phyloP scores from a whole-genome alignment of 2,113 vertebrate species.

The Genyomyrus donnyi region DNA sequence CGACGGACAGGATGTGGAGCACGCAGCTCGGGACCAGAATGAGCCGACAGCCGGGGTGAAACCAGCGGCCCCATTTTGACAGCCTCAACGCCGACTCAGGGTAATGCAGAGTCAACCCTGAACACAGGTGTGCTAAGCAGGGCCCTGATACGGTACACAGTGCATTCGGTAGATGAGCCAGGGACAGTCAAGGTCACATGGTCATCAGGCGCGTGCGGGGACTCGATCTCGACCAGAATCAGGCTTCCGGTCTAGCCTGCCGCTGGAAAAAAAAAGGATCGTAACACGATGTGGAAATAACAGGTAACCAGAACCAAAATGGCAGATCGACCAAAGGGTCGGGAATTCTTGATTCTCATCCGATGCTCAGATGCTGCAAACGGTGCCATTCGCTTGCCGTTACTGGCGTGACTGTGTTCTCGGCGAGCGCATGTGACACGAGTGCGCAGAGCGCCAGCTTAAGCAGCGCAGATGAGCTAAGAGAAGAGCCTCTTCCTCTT shows the following conservation, averaged over 20 bases:
- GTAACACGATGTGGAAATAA: not conserved
- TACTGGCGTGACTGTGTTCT: not conserved
- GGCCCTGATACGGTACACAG: not conserved
- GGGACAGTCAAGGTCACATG: not conserved
- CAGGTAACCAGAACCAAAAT: not conserved
- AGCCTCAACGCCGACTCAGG: not conserved
- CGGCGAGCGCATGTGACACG: not conserved
- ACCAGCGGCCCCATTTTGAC: not conserved
- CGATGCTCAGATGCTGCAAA: not conserved
- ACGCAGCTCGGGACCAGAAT: not conserved
- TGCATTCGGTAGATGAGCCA: not conserved
- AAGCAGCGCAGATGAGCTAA: not conserved
- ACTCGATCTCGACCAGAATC: not conserved
- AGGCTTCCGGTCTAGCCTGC: not conserved
- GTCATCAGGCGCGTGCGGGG: not conserved
- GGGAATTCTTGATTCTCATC: not conserved
- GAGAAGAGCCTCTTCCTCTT: constrained; percentile 18
- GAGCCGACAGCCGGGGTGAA: not conserved
- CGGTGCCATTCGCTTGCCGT: not conserved
- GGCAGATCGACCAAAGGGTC: not conserved
- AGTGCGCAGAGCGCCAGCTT: not conserved
- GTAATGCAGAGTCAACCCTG: not conserved
- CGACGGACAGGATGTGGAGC: constrained; percentile 63
- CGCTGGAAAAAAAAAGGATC: not conserved
- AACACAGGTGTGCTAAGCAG: not conserved